These are phyloP conservation scores for Nomada ruficornis DNA, from an alignment of 2,888 invertebrate species.

Conservation along the genomic window DNA sequence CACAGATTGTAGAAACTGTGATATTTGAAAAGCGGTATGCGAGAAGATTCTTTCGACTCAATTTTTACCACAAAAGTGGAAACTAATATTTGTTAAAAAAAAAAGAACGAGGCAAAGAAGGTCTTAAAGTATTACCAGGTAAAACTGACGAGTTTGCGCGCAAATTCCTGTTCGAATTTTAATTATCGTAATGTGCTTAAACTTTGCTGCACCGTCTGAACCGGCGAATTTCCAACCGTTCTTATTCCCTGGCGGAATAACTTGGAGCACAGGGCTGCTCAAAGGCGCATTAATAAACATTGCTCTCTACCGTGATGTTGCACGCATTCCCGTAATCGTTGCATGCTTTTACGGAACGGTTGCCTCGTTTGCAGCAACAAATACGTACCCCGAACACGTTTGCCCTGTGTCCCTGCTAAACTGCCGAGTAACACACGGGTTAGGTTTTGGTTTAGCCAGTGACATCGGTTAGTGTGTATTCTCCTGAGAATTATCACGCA, in stretches of 20 bases:
- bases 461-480: slow-evolving; percentile 32
- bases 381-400: slow-evolving; percentile 12
- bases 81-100: background rate
- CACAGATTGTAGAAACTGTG: no score
- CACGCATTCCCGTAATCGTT: slow-evolving; percentile 6
- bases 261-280: background rate
- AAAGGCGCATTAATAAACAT: slow-evolving; percentile 26
- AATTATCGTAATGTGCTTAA: slow-evolving; percentile 10
- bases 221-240: slow-evolving; percentile 4
- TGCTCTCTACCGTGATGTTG: background rate
- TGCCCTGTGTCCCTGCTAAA: background rate
- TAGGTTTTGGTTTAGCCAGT: background rate
- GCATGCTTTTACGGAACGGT: background rate
- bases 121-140: background rate
- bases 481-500: slow-evolving; percentile 16
- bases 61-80: background rate
- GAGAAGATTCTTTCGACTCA: no score
- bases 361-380: slow-evolving; percentile 14
- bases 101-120: background rate
- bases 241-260: slow-evolving; percentile 3
- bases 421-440: slow-evolving; percentile 2
- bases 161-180: slow-evolving; percentile 1
- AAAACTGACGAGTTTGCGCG: background rate
- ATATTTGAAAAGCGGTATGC: no score
- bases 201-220: background rate